phyloP scores from a whole-genome alignment of 2,797 vertebrate genomes.

The Enteromius unitaeniatus region DNA sequence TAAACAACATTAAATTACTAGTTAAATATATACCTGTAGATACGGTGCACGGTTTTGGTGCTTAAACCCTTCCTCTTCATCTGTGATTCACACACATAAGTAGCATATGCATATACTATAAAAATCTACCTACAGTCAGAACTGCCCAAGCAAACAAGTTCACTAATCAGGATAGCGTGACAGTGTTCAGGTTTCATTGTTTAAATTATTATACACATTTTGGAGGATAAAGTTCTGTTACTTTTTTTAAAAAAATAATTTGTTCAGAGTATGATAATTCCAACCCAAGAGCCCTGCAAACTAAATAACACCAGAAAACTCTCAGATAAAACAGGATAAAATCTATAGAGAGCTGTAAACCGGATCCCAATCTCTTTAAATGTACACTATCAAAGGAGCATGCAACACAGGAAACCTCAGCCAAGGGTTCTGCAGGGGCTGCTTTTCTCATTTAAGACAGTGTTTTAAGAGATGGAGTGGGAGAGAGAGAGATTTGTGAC shows the following conservation, averaged over 20 bases:
- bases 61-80: too few species aligned
- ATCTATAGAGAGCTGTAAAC: conserved; percentile 22
- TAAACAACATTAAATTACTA: background rate
- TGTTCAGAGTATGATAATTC: background rate
- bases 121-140: background rate
- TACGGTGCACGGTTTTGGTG: background rate
- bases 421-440: conserved; percentile 8
- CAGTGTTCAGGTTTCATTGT: background rate
- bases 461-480: conserved; percentile 21
- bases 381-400: conserved; percentile 12
- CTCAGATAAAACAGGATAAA: background rate
- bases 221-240: background rate
- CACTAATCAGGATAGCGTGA: background rate
- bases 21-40: background rate
- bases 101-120: background rate
- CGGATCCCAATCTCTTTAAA: conserved; percentile 10
- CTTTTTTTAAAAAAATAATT: background rate
- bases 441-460: conserved; percentile 32
- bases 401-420: background rate
- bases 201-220: background rate
- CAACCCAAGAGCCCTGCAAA: background rate
- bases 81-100: too few species aligned
- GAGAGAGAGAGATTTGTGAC: conserved; percentile 28
- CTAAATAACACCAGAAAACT: background rate
- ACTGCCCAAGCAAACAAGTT: background rate